phyloP scores from a whole-genome alignment of 2,888 invertebrate species.

The Hylaea fasciaria region DNA sequence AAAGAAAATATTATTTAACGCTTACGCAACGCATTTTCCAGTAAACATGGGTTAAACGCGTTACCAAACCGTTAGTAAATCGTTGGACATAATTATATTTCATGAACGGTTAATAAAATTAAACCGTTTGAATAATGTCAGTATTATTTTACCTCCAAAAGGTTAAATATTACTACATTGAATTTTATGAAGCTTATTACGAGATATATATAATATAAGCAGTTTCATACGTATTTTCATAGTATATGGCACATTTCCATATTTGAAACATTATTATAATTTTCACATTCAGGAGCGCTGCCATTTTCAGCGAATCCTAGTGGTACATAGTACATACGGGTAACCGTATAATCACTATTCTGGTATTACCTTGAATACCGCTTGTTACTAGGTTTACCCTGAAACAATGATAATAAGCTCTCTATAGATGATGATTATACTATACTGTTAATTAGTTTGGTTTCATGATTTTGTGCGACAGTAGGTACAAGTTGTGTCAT shows the following conservation, averaged over 20 bases:
- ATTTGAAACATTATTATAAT: constrained; percentile 56
- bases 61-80: no score
- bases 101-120: no score
- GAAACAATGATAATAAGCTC: no score
- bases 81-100: neutral
- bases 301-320: constrained; percentile 34
- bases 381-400: neutral
- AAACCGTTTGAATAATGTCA: neutral
- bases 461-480: no score
- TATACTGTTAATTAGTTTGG: no score
- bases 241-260: constrained; percentile 41
- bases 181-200: constrained; percentile 38
- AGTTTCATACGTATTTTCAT: constrained; percentile 42
- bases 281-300: constrained; percentile 52
- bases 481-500: no score
- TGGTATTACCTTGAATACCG: constrained; percentile 34
- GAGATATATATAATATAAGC: constrained; percentile 35
- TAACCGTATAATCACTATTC: constrained; percentile 30
- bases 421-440: no score
- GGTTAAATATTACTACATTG: constrained; percentile 27
- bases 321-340: constrained; percentile 21
- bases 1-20: no score
- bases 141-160: constrained; percentile 20
- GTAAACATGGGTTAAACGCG: no score
- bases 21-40: no score